A percentile compares a stretch with the other conserved stretches of the same genome.
Evolutionary conservation across 2,113 vertebrate genomes (phyloP).

Genomic region (Melospiza melodia): DNA sequence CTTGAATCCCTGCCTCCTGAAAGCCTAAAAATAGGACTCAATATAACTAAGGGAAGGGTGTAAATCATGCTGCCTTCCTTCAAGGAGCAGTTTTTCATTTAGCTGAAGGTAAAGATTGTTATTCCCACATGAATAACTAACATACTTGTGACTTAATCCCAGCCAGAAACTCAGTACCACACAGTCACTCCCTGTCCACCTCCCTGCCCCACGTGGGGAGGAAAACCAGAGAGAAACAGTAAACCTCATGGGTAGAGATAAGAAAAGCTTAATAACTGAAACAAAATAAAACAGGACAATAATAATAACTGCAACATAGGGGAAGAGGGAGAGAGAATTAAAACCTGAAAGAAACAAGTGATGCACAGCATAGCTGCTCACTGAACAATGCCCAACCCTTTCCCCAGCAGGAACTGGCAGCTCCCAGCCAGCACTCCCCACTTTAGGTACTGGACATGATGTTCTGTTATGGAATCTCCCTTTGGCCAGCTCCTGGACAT

Average conservation of each 20-base stretch:
- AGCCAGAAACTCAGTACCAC: not conserved
- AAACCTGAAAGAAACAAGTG: not conserved
- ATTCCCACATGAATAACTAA: not conserved
- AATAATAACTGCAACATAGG: not conserved
- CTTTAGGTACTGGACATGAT: not conserved
- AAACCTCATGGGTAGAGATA: not conserved
- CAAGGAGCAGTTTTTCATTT: not conserved
- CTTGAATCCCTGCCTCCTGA: not conserved
- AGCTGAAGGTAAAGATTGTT: not conserved
- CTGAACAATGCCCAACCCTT: not conserved
- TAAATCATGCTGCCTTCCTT: not conserved
- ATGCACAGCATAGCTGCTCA: not conserved
- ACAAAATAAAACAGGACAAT: not conserved
- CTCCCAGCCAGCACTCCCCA: not conserved
- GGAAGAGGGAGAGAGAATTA: not conserved
- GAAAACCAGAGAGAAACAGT: not conserved
- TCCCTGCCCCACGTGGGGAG: not conserved
- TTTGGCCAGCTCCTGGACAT: not conserved
- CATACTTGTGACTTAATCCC: not conserved
- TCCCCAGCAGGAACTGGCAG: not conserved
- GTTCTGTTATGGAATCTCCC: not conserved
- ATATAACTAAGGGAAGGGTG: not conserved
- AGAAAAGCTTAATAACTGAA: not conserved
- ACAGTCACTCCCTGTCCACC: not conserved
- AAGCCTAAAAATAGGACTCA: not conserved